Evolutionary conservation across 2,113 vertebrate genomes (phyloP).

Genomic region (Megaceryle maxima): DNA sequence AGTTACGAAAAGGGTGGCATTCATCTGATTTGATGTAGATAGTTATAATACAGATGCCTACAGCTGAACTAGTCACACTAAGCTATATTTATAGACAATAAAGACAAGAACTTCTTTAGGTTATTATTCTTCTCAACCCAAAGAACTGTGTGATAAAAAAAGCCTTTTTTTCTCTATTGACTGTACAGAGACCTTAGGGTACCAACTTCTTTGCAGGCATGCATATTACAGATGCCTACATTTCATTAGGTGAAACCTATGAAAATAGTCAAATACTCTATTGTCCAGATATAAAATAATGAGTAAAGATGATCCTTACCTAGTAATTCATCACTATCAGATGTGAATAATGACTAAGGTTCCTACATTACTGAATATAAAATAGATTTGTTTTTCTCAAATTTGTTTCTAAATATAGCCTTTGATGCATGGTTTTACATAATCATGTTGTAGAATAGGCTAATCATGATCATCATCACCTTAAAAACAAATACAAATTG

Average conservation of each 20-base stretch:
- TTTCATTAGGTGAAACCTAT: background rate
- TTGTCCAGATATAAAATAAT: background rate
- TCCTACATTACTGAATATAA: background rate
- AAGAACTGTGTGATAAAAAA: background rate
- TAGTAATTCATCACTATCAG: background rate
- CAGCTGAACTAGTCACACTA: background rate
- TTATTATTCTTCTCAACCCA: background rate
- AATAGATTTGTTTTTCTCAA: background rate
- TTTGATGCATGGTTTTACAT: background rate
- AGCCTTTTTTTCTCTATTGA: background rate
- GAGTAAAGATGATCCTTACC: background rate
- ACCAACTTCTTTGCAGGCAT: background rate
- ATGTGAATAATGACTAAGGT: background rate
- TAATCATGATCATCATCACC: background rate
- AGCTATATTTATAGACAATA: background rate
- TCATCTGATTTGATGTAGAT: background rate
- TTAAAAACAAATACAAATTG: background rate
- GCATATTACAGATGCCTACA: background rate
- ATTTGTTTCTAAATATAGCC: background rate
- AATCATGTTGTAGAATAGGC: background rate
- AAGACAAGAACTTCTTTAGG: background rate
- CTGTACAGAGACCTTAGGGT: background rate
- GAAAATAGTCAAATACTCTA: background rate
- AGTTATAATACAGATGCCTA: background rate
- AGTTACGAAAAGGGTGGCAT: background rate